phyloP scores from a whole-genome alignment of 2,113 vertebrate species.

The Oryzias celebensis region DNA sequence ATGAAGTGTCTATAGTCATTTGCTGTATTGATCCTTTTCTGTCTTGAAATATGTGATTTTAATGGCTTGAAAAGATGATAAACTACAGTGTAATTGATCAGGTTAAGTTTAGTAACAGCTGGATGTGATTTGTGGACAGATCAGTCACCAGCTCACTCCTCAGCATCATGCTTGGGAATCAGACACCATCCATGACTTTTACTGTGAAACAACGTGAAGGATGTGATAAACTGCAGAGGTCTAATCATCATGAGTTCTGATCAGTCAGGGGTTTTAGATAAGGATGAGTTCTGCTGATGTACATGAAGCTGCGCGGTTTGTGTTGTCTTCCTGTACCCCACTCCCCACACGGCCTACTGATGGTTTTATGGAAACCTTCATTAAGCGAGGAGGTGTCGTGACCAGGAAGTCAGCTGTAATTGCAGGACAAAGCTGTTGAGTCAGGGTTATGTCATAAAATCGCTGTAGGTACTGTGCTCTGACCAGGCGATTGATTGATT shows the following conservation, averaged over 20 bases:
- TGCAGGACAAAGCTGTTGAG: constrained; percentile 40
- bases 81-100: constrained; percentile 60
- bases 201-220: too few relatives aligned
- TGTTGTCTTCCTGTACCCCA: constrained; percentile 36
- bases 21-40: constrained; percentile 66
- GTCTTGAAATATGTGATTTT: constrained; percentile 59
- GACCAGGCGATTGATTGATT: constrained; percentile 1
- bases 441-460: constrained; percentile 9
- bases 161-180: constrained; percentile 17
- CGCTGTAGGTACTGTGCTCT: background rate
- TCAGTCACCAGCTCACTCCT: constrained; percentile 14
- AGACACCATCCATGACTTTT: too few relatives aligned
- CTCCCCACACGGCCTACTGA: constrained; percentile 58
- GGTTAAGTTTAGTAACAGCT: constrained; percentile 22
- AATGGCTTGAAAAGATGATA: constrained; percentile 45
- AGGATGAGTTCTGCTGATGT: constrained; percentile 63
- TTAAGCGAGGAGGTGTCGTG: constrained; percentile 59
- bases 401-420: constrained; percentile 61
- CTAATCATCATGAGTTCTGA: constrained; percentile 57
- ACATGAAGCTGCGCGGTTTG: constrained; percentile 65
- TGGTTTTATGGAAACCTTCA: constrained; percentile 74
- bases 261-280: constrained; percentile 66
- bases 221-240: constrained; percentile 29
- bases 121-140: background rate
- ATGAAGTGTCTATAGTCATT: constrained; percentile 63